Conservation (phyloP, 2,113 vertebrate genomes). For the Willisornis vidua region DNA sequence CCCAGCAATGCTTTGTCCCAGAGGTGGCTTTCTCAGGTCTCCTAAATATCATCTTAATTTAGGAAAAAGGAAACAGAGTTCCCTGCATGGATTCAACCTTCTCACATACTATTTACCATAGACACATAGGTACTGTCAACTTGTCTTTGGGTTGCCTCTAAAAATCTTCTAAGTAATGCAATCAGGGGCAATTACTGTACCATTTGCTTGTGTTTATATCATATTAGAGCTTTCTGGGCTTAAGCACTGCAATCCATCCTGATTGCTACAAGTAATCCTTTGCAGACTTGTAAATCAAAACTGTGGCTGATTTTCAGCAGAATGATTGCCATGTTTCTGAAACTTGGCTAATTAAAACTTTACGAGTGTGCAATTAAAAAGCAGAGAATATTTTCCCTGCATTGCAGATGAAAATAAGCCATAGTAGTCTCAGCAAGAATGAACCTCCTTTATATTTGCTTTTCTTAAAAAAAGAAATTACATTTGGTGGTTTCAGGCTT, state of each 20-base stretch:
- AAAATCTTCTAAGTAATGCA: not conserved
- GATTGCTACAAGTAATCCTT: constrained; percentile 74
- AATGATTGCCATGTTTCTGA: constrained; percentile 45
- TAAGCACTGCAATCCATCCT: constrained; percentile 46
- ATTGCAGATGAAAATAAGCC: not conserved
- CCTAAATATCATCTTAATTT: not conserved
- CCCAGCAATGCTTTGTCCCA: not conserved
- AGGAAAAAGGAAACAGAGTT: not conserved
- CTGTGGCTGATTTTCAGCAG: constrained; percentile 56
- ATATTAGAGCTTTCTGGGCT: constrained; percentile 52
- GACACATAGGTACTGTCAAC: not conserved
- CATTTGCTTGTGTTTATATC: constrained; percentile 65
- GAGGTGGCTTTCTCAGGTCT: not conserved
- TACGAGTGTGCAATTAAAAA: constrained; percentile 56
- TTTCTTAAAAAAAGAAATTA: not conserved
- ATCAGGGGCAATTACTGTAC: constrained; percentile 57
- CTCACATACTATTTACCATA: not conserved
- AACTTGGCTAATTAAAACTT: constrained; percentile 70
- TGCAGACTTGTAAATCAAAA: constrained; percentile 71
- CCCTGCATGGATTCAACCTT: not conserved
- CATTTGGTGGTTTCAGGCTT: constrained; percentile 1
- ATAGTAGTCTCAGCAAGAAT: not conserved
- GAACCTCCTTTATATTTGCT: not conserved
- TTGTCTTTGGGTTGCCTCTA: not conserved
- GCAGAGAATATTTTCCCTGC: not conserved